phyloP scores from a whole-genome alignment of 2,797 vertebrate species.

The Tokudaia tokunoshimensis region DNA sequence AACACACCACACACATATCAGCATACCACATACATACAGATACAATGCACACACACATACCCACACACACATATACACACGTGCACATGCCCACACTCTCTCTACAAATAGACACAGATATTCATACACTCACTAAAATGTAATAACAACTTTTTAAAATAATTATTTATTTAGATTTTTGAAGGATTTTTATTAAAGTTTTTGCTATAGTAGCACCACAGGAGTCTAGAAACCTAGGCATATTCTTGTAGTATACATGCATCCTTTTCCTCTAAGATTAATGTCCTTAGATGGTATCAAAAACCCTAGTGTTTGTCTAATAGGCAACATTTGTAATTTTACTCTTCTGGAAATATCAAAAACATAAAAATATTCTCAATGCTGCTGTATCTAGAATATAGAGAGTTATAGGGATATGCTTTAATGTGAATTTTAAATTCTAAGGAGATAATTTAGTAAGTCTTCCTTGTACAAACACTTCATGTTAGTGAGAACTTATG shows the following conservation, averaged over 20 bases:
- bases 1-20: not conserved
- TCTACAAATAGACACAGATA: not conserved
- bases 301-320: not conserved
- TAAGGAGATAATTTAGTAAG: not conserved
- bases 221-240: not conserved
- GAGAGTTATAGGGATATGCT: not conserved
- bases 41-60: not conserved
- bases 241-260: not conserved
- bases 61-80: not conserved
- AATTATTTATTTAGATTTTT: slow-evolving; percentile 25
- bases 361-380: not conserved
- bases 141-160: not conserved
- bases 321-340: not conserved
- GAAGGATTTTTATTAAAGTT: not conserved
- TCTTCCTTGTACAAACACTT: not conserved
- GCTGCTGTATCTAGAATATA: not conserved
- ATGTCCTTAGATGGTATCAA: not conserved
- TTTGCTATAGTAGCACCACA: not conserved
- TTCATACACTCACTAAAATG: not conserved
- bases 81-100: too few species aligned
- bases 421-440: slow-evolving; percentile 32
- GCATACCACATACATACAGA: not conserved
- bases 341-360: not conserved
- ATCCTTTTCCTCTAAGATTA: not conserved
- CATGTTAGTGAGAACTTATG: not conserved